Evolutionary conservation across 2,113 vertebrate species (phyloP).

Genomic region (Lota lota): DNA sequence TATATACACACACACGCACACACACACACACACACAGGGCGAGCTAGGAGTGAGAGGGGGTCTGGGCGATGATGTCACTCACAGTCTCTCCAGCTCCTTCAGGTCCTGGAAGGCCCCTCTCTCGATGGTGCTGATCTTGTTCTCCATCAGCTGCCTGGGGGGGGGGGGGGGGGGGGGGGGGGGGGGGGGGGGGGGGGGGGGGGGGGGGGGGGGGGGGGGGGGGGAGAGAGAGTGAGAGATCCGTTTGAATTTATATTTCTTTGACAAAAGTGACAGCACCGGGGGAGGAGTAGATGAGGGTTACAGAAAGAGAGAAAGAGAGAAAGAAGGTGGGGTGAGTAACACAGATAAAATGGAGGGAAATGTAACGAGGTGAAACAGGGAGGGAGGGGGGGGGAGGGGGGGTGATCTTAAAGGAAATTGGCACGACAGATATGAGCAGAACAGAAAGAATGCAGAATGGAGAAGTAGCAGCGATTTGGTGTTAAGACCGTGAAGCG

Average conservation of each 20-base stretch:
- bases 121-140: conserved; percentile 95
- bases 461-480: conserved; percentile 20
- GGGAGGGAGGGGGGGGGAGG: conserved; percentile 48
- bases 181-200: conserved; percentile 12
- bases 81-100: conserved; percentile 98
- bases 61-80: conserved; percentile 67
- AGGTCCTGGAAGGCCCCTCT: conserved; percentile 97
- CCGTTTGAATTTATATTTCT: not conserved
- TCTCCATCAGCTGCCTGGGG: conserved; percentile 98
- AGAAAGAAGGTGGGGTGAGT: conserved; percentile 18
- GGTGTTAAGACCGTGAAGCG: no score
- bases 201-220: conserved; percentile 36
- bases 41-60: not conserved
- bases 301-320: conserved; percentile 30
- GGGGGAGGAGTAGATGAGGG: conserved; percentile 26
- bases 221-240: conserved; percentile 3
- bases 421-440: not conserved
- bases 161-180: conserved; percentile 52
- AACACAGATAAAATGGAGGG: conserved; percentile 16
- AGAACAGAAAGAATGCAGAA: conserved; percentile 6
- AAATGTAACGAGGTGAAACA: conserved; percentile 26
- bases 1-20: not conserved
- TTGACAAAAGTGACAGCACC: no score
- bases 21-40: not conserved
- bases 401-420: conserved; percentile 39